Base-by-base conservation (phyloP, 2,797 vertebrate species). In the Diglossa cyanea region DNA sequence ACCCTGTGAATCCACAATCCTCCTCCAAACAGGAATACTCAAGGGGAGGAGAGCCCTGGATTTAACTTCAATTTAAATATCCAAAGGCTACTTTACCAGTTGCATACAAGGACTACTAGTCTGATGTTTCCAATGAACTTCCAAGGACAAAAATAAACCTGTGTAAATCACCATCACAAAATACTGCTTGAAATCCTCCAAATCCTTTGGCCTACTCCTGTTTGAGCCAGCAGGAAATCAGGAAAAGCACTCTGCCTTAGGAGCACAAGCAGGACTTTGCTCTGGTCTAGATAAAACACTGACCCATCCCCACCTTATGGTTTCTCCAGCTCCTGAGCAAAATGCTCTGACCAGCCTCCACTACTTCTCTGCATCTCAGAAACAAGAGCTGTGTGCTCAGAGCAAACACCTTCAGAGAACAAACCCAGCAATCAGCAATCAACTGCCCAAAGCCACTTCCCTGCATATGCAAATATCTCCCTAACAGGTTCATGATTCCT, bases 401-500 rank as follows among this genome's bases (percentile, higher is more conserved):
- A 82, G 39, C 40, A 94, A 95, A 91, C 65, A 17, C 61, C 80
- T 78, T 35, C 86, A 87, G 79, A 75, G 79, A 88, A 68, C 50
- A 95, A 73, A 92, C 44, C 72, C 6, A 1, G 68, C 74, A 88
- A 90, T 65, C 78, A 77, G 82, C 74, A 89, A 75, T 50, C 68
- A 66, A 63, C 47, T 58, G 28, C 60, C 65, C 77, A 68, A 87
- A 91, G 78, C n/a, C 88, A 76, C 90, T 51, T 94, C 90, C 66
- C 86, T 78, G 76, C 81, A 92, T 55, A 73, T 79, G 90, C 54
- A 85, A 76, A 62, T 94, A 85, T 74, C 77, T 90, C 81, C 76
- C 67, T 75, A 92, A 93, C 57, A 90, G 78, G 25, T 94, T 97
- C 95, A 95, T 6, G 2, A 91, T 31, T 82, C 74, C 54, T 78